Evolutionary conservation across 2,888 invertebrate genomes (phyloP), one percentile per base, ranked within the genome.

Genomic region (Hemistola chrysoprasaria): DNA sequence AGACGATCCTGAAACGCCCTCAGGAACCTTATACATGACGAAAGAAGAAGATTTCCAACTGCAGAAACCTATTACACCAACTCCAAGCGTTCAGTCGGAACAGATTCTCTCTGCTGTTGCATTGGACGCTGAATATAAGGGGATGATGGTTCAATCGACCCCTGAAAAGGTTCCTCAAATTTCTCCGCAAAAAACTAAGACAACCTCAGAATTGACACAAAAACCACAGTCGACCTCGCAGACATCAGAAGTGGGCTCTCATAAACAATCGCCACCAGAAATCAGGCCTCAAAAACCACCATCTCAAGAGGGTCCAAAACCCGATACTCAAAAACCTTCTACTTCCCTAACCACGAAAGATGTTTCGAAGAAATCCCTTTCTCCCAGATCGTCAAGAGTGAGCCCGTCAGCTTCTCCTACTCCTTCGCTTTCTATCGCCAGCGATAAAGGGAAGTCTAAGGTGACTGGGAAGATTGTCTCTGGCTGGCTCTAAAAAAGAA

Each of bases 381-480:
- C 63, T 41, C 59, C 69, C 23, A 65, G 75, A 20, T 65, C 72
- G 27, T 49, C 71, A 81, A 79, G 62, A 73, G 87, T 66, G 37
- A 89, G 71, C 50, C 82, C 90, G 7, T 67, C 71, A 1, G 53
- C 77, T 1, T 66, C 88, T 0, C 73, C 77, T 1, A 61, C 81
- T 0, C 71, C 84, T 58, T 48, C 89, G 34, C 30, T 38, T 4
- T 43, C 43, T 9, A 43, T 44, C 11, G 53, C 78, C 24, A 69
- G 78, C 21, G 91, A 90, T 40, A 91, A 90, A 41, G 94, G 94
- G 6, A 93, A 92, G 65, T 94, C 94, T 1, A 93, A 92, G 63
- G 92, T 92, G 0, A 94, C 94, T 0, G 94, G 94, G 0, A 92
- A 92, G 77, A 89, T 93, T 50, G 91, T 94, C 46, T 92, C 94